Evolutionary conservation across 2,888 invertebrate species (phyloP), one percentile per base, ranked within the genome.

Genomic region (Parnassius apollo): DNA sequence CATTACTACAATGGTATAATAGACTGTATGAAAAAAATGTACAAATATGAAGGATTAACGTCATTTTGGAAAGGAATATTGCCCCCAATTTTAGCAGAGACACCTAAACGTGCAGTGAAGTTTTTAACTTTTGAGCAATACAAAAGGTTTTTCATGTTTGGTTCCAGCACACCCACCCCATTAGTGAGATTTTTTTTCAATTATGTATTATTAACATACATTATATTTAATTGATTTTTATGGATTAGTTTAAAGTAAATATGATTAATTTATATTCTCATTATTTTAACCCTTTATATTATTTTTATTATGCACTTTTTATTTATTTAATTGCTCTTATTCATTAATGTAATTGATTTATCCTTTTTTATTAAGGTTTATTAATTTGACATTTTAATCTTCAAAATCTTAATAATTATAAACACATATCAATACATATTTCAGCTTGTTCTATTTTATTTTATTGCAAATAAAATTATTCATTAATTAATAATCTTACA

Each of bases 81-180:
- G 69, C 98, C 98, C 7, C 98, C 98, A 9, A 95, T 98, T 72
- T 83, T 98, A 66, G 98, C 97, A 9, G 98, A 98, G 91, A 98
- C 98, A 1, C 98, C 98, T 2, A 98, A 98, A 85, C 87, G 98
- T 77, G 98, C 98, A 13, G 96, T 97, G 12, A 98, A 98, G 93
- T 98, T 98, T 86, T 95, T 97, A 75, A 96, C 97, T 42, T 98
- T 98, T 90, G 98, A 98, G 86, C 97, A 98, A 82, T 97, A 97
- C 77, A 98, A 98, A 89, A 93, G 94, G 72, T 83, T 97, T 71
- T 97, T 97, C 82, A 91, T 96, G 85, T 96, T 97, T 85, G 96
- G 96, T 59, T 93, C 95, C 48, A 92, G 93, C 65, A 88, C 93
- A 65, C 95, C 97, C 18, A 96, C 96, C 57, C 96, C 96, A 70